Evolutionary conservation across 1,140 invertebrate species (phyloP), one percentile per base, ranked within the genome.

Genomic region (Chironomus striatipennis): DNA sequence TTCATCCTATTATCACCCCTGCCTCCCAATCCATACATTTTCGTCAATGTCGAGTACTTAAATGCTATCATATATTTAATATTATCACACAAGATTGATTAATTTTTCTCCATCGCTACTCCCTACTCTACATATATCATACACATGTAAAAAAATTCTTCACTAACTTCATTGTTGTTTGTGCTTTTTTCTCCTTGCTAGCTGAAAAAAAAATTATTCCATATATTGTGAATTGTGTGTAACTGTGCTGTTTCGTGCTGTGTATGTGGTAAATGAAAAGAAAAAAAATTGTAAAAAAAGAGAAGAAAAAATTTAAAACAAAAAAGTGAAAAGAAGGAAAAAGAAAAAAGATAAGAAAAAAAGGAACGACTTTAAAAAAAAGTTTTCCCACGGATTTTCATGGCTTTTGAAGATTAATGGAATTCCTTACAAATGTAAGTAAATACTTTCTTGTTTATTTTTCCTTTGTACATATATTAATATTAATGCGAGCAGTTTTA

Each of bases 41-140:
- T 34, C 24, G 47, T 57, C 12, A 57, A 57, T n/a, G 47, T 57
- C n/a, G 47, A 57, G 47, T 10, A n/a, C 47, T 57, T 70, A 17
- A 18, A 70, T 70, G n/a, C 18, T 70, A 70, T 21, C 18, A 21
- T 70, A 21, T 18, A 70, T 70, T 21, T 70, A 18, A 70, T 70
- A 70, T 70, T 70, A 70, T 70, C 65, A 21, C 65, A 21, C 65
- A 70, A 70, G 65, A 70, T 70, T 70, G 65, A 70, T 70, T 70
- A 70, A 70, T 20, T 21, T 70, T 70, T 70, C 20, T 21, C 10
- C 47, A 57, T 15, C 47, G 12, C 12, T n/a, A 47, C 43, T 47
- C 8, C 43, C 43, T 10, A 9, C 43, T 10, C 43, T 47, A 34
- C 24, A 34, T 34, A 5, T 34, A n/a, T 5, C 43, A 47, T 8